Conservation (phyloP, 2,113 vertebrate genomes). For the Bubalus kerabau region DNA sequence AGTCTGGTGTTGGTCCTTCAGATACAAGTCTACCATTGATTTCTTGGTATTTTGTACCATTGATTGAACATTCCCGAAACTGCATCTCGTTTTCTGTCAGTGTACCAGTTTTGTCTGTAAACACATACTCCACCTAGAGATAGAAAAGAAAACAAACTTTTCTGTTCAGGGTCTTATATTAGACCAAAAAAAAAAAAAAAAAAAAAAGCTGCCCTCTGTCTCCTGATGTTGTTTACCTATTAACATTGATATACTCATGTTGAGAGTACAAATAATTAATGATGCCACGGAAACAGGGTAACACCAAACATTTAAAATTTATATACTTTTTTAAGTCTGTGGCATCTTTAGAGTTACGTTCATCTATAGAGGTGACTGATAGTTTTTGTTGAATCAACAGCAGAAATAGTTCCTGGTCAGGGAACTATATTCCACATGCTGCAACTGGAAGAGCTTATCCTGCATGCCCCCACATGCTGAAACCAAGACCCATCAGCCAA, state of each 20-base stretch:
- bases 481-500: background rate
- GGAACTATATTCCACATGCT: background rate
- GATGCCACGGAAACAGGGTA: background rate
- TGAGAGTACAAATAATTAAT: background rate
- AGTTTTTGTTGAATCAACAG: background rate
- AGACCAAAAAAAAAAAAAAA: background rate
- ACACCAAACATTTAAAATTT: background rate
- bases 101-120: slow-evolving; percentile 98
- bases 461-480: background rate
- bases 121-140: slow-evolving; percentile 95
- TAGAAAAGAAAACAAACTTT: background rate
- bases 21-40: slow-evolving; percentile 92
- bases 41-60: slow-evolving; percentile 95
- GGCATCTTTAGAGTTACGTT: background rate
- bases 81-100: slow-evolving; percentile 99
- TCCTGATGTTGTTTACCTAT: background rate
- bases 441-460: background rate
- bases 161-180: background rate
- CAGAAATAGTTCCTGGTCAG: background rate
- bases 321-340: background rate
- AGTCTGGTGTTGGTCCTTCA: slow-evolving; percentile 91
- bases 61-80: slow-evolving; percentile 96
- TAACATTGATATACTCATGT: background rate
- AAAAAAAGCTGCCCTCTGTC: background rate
- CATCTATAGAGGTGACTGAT: background rate